A percentile compares a stretch with the other conserved stretches of the same genome.
These are phyloP conservation scores for Stictonetta naevosa DNA, from an alignment of 2,113 vertebrate genomes.

Conservation along the genomic window DNA sequence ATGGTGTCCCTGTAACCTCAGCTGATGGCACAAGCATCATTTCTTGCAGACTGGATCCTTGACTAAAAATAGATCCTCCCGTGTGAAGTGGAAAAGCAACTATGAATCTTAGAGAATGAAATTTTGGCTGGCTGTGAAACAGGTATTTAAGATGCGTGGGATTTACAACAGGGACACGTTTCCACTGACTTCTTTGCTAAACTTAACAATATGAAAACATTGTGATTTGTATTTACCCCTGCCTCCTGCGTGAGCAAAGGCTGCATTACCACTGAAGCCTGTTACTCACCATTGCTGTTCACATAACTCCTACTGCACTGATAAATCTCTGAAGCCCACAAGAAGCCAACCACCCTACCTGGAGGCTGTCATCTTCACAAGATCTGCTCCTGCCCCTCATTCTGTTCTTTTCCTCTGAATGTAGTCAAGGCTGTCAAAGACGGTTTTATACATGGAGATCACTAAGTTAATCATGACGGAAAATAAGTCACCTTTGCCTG, in stretches of 20 bases:
- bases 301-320: neutral
- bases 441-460: neutral
- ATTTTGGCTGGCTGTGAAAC: neutral
- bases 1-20: neutral
- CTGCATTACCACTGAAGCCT: neutral
- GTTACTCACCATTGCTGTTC: neutral
- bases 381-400: neutral
- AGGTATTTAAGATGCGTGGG: neutral
- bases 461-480: neutral
- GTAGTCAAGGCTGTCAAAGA: neutral
- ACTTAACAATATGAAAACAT: neutral
- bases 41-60: neutral
- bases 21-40: neutral
- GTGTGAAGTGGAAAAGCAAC: neutral
- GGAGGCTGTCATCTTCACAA: neutral
- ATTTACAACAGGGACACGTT: neutral
- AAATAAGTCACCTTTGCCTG: neutral
- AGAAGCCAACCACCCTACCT: neutral
- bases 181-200: neutral
- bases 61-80: neutral
- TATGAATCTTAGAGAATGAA: neutral
- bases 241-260: neutral
- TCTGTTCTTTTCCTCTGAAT: neutral
- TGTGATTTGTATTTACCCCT: neutral
- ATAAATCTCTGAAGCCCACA: neutral